phyloP scores from a whole-genome alignment of 2,113 vertebrate genomes.

The Gymnocephalus cernua region DNA sequence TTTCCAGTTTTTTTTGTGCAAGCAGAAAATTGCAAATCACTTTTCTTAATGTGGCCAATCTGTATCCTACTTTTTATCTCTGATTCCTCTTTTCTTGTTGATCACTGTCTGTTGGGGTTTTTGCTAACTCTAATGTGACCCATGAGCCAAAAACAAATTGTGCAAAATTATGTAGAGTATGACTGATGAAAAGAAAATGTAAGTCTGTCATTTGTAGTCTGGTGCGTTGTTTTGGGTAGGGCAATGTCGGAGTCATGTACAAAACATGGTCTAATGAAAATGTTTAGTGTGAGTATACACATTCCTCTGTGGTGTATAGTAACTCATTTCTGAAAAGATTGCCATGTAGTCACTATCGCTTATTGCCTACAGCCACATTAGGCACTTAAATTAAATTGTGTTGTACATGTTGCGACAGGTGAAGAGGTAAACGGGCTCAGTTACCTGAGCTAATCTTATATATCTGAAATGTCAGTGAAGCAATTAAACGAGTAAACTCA shows the following conservation, averaged over 20 bases:
- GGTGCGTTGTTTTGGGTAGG: not conserved
- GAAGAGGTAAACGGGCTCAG: not conserved
- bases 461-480: too few species aligned
- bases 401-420: not conserved
- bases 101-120: not conserved
- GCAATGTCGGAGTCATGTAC: not conserved
- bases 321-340: not conserved
- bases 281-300: not conserved
- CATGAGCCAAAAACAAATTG: conserved; percentile 17
- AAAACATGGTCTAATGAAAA: not conserved
- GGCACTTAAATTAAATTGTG: not conserved
- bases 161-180: not conserved
- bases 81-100: not conserved
- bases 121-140: not conserved
- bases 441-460: conserved; percentile 2
- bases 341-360: not conserved
- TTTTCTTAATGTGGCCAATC: conserved; percentile 15
- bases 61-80: conserved; percentile 5
- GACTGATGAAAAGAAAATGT: conserved; percentile 3
- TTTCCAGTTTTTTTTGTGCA: conserved; percentile 7
- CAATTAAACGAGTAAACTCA: too few species aligned
- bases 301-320: not conserved
- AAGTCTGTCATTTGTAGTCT: conserved; percentile 9
- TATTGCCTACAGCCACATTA: not conserved
- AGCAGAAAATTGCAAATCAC: conserved; percentile 14